Percentiles rank a stretch among this genome's conserved stretches.
phyloP scores from a whole-genome alignment of 2,113 vertebrate species.

The Sinocyclocheilus maitianheensis region DNA sequence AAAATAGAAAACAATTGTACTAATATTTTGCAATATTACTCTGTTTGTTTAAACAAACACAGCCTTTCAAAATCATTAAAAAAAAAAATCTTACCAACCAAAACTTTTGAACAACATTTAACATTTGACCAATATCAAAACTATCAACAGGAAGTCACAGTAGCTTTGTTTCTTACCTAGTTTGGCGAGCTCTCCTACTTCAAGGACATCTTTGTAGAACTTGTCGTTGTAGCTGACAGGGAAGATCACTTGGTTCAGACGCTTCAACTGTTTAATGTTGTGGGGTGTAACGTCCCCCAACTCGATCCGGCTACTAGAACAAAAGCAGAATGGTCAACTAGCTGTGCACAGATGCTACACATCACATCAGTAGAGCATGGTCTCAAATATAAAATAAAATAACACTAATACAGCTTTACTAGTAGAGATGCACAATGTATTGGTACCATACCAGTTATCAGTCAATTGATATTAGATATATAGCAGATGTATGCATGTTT shows the following conservation, averaged over 20 bases:
- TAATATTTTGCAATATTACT: not conserved
- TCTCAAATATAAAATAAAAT: not conserved
- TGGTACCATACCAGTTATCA: not conserved
- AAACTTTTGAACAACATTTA: not conserved
- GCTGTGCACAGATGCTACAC: conserved; percentile 23
- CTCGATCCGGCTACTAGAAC: conserved; percentile 99
- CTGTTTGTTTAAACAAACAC: not conserved
- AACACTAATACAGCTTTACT: not conserved
- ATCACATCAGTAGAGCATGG: not conserved
- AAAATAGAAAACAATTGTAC: not conserved
- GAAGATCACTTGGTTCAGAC: conserved; percentile 99
- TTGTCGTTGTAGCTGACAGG: conserved; percentile 99
- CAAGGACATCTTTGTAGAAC: conserved; percentile 99
- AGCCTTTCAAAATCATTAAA: not conserved
- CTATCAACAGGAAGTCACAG: not conserved
- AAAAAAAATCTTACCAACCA: not conserved
- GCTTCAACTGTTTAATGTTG: conserved; percentile 99
- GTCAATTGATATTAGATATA: not conserved
- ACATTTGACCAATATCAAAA: not conserved
- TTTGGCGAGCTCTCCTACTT: conserved; percentile 98
- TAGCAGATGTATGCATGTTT: not conserved
- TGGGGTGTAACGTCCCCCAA: conserved; percentile 99
- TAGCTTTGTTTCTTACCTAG: conserved; percentile 79
- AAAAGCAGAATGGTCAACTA: conserved; percentile 90
- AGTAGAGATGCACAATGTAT: not conserved